A percentile compares a stretch with the other conserved stretches of the same genome.
phyloP scores from a whole-genome alignment of 2,888 invertebrate genomes.

The Cremastobaeus sp. region DNA sequence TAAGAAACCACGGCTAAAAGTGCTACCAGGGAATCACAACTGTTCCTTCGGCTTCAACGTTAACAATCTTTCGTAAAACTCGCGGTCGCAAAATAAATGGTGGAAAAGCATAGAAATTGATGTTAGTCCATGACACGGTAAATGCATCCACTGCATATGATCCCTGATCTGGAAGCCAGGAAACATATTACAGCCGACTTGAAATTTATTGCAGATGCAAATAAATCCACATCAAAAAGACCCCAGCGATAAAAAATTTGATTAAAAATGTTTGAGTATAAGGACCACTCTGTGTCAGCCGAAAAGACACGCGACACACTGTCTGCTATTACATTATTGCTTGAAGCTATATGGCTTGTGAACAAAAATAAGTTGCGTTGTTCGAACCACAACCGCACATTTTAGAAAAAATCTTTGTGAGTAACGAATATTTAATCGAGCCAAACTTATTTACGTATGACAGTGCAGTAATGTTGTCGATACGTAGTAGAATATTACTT shows the following conservation, averaged over 20 bases:
- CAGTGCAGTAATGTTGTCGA: conserved; percentile 7
- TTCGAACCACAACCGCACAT: too few species aligned
- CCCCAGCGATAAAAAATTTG: background rate
- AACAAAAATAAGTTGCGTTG: conserved; percentile 59
- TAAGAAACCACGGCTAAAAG: conserved; percentile 68
- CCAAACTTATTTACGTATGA: conserved; percentile 10
- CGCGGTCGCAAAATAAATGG: conserved; percentile 64
- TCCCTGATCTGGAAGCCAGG: conserved; percentile 32
- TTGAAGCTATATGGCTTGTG: conserved; percentile 69
- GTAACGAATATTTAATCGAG: background rate
- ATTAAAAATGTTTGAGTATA: conserved; percentile 8
- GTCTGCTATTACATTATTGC: conserved; percentile 65
- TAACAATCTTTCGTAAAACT: conserved; percentile 65
- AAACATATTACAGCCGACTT: conserved; percentile 23
- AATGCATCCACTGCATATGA: conserved; percentile 25
- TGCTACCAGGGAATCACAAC: conserved; percentile 68
- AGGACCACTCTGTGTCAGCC: conserved; percentile 59
- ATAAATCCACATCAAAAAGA: conserved; percentile 22
- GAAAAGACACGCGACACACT: conserved; percentile 61
- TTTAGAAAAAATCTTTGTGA: background rate
- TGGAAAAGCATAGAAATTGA: conserved; percentile 31
- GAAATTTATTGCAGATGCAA: conserved; percentile 13
- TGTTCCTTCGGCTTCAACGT: conserved; percentile 66
- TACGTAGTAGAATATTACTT: conserved; percentile 14
- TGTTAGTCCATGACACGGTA: conserved; percentile 28